phyloP scores from a whole-genome alignment of 2,797 vertebrate genomes.

The Hapalemur alaotrensis region DNA sequence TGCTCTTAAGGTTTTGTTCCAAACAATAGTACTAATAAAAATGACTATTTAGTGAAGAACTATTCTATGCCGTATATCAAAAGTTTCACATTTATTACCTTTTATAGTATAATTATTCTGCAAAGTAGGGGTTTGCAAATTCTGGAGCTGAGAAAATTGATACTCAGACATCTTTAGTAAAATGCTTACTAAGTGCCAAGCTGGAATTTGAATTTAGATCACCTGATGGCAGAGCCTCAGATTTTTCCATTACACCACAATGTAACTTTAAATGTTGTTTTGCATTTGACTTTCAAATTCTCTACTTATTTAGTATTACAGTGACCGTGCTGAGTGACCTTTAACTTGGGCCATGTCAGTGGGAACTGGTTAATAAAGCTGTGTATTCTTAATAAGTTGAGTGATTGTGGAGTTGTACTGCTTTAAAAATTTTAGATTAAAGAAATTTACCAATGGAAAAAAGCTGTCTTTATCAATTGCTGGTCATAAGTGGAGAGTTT shows the following conservation, averaged over 20 bases:
- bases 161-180: not conserved
- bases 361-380: constrained; percentile 64
- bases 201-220: constrained; percentile 32
- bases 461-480: constrained; percentile 74
- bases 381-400: constrained; percentile 76
- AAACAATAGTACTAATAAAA: not conserved
- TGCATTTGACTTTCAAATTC: constrained; percentile 44
- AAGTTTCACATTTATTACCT: constrained; percentile 23
- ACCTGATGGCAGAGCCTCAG: not conserved
- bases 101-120: not conserved
- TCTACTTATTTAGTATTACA: constrained; percentile 28
- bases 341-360: constrained; percentile 34
- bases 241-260: not conserved
- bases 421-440: constrained; percentile 71
- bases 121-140: not conserved
- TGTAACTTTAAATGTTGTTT: constrained; percentile 27
- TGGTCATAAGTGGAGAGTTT: constrained; percentile 79
- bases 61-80: not conserved
- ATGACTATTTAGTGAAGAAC: not conserved
- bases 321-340: constrained; percentile 54
- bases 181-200: not conserved
- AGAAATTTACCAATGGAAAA: constrained; percentile 78
- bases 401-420: constrained; percentile 61
- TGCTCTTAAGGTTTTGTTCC: not conserved
- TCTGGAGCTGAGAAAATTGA: constrained; percentile 17